Conservation (phyloP, 2,888 invertebrate genomes). For the Oasisia sp. region DNA sequence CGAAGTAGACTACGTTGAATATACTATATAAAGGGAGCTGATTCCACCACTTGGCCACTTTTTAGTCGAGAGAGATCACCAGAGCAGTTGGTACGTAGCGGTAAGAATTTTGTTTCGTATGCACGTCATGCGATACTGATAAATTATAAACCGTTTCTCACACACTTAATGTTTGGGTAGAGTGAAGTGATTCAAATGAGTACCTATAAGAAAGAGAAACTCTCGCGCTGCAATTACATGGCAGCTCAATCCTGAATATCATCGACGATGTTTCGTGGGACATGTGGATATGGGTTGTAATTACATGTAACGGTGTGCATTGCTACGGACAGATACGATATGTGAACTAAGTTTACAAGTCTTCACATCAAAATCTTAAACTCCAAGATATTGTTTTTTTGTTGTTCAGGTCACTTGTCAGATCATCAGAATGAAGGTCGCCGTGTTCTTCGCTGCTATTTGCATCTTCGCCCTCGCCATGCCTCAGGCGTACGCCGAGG, state of each 20-base stretch:
- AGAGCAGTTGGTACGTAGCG: background rate
- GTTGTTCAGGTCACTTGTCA: background rate
- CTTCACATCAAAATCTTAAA: background rate
- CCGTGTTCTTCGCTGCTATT: background rate
- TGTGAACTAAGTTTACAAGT: too few relatives aligned
- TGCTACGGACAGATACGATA: background rate
- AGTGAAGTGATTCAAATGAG: too few relatives aligned
- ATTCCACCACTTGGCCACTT: background rate
- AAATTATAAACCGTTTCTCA: too few relatives aligned
- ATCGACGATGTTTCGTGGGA: too few relatives aligned
- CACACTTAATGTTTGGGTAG: too few relatives aligned
- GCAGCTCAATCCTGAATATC: too few relatives aligned
- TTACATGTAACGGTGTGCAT: background rate
- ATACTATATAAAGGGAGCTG: background rate
- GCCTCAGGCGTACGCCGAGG: slow-evolving; percentile 11
- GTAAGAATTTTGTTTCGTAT: background rate
- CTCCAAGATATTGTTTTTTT: background rate
- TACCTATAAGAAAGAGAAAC: too few relatives aligned
- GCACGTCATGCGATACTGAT: background rate
- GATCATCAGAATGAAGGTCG: background rate
- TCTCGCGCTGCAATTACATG: too few relatives aligned
- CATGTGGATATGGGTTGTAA: too few relatives aligned
- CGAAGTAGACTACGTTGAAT: background rate
- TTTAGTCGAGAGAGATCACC: background rate
- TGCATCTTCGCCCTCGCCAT: slow-evolving; percentile 5